Evolutionary conservation across 2,797 vertebrate genomes (phyloP).

Genomic region (Ispidina lecontei): DNA sequence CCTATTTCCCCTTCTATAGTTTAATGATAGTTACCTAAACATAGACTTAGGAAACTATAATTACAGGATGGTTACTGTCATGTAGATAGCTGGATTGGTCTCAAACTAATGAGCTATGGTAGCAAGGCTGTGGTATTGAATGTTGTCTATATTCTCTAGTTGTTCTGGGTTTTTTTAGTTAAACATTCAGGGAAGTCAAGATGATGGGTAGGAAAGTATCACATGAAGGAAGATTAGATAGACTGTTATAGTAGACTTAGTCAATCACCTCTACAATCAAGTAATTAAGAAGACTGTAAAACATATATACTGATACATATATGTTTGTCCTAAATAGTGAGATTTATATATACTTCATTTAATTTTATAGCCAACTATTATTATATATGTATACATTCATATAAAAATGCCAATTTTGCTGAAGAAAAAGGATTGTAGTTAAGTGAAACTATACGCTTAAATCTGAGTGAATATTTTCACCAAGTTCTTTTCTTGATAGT

Average conservation of each 20-base stretch:
- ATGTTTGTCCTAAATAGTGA: no score
- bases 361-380: no score
- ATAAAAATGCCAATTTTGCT: no score
- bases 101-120: neutral
- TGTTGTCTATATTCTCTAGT: neutral
- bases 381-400: no score
- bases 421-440: no score
- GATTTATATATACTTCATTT: no score
- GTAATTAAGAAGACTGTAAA: neutral
- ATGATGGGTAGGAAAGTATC: neutral
- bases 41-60: neutral
- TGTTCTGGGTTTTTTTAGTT: neutral
- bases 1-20: neutral
- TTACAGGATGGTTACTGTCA: neutral
- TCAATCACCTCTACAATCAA: neutral
- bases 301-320: no score
- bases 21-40: neutral
- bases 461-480: neutral
- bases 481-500: neutral
- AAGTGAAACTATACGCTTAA: neutral
- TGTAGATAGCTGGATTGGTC: neutral
- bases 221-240: neutral
- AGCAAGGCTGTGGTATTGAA: neutral
- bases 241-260: neutral
- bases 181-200: neutral